These are phyloP conservation scores for Latheticus oryzae DNA, from an alignment of 2,888 invertebrate genomes.

Conservation along the genomic window DNA sequence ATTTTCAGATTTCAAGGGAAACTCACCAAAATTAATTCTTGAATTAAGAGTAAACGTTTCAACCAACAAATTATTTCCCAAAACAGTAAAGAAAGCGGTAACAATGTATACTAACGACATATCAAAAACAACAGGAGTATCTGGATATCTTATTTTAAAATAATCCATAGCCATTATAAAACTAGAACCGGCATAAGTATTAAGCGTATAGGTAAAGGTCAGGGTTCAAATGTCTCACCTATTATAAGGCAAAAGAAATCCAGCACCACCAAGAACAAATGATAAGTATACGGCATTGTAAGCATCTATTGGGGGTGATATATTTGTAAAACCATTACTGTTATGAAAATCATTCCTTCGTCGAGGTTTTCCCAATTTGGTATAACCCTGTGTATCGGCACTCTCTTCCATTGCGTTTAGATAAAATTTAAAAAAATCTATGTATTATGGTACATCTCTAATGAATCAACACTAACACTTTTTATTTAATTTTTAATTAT, in stretches of 20 bases:
- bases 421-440: neutral
- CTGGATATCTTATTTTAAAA: conserved; percentile 86
- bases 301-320: conserved; percentile 77
- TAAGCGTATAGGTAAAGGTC: conserved; percentile 26
- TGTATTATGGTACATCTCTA: conserved; percentile 7
- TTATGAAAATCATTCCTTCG: conserved; percentile 56
- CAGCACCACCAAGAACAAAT: conserved; percentile 86
- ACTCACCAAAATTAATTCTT: conserved; percentile 85
- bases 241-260: conserved; percentile 92
- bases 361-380: conserved; percentile 59
- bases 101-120: conserved; percentile 93
- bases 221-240: conserved; percentile 70
- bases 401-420: conserved; percentile 55
- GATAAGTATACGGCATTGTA: conserved; percentile 80
- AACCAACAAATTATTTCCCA: conserved; percentile 86
- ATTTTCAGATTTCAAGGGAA: conserved; percentile 2
- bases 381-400: conserved; percentile 59
- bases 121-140: conserved; percentile 88
- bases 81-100: conserved; percentile 88
- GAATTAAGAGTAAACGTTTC: conserved; percentile 85
- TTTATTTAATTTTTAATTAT: conserved; percentile 3
- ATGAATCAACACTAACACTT: conserved; percentile 26
- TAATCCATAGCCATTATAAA: conserved; percentile 95
- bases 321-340: conserved; percentile 69
- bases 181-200: conserved; percentile 66